Evolutionary conservation across 2,113 vertebrate genomes (phyloP).

Genomic region (Centropus bengalensis): DNA sequence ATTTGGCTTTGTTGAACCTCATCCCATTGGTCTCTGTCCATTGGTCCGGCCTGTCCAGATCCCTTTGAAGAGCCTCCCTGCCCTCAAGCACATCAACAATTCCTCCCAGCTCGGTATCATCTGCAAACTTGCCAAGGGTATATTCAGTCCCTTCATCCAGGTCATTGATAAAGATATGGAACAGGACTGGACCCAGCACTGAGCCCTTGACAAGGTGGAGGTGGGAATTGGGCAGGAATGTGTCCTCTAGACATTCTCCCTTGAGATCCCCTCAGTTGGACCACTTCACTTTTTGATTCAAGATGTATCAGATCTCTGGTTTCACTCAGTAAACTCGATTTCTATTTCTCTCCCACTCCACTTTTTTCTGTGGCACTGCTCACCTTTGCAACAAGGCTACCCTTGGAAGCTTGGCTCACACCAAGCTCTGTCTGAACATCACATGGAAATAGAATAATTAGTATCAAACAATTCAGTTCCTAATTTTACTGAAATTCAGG

Average conservation of each 20-base stretch:
- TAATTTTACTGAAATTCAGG: not conserved
- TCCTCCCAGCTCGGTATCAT: no score
- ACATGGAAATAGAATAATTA: not conserved
- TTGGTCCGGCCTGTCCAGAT: no score
- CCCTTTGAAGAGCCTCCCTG: no score
- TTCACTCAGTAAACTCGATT: not conserved
- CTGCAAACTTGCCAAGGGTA: no score
- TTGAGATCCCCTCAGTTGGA: accelerated
- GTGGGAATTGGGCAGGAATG: not conserved
- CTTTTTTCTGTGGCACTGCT: not conserved
- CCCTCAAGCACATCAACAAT: no score
- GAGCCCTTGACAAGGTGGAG: not conserved
- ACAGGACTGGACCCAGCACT: no score
- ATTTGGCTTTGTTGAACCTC: no score
- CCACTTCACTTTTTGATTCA: not conserved
- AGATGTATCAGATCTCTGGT: not conserved
- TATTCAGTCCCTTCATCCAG: no score
- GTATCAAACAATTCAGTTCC: not conserved
- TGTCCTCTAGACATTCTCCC: not conserved
- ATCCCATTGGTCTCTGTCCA: no score
- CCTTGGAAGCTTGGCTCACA: not conserved
- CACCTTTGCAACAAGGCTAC: accelerated
- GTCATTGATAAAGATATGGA: no score
- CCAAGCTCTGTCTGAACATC: not conserved
- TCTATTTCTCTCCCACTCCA: not conserved